These are phyloP conservation scores for Pteronura brasiliensis DNA, from an alignment of 2,113 vertebrate genomes.

Conservation along the genomic window DNA sequence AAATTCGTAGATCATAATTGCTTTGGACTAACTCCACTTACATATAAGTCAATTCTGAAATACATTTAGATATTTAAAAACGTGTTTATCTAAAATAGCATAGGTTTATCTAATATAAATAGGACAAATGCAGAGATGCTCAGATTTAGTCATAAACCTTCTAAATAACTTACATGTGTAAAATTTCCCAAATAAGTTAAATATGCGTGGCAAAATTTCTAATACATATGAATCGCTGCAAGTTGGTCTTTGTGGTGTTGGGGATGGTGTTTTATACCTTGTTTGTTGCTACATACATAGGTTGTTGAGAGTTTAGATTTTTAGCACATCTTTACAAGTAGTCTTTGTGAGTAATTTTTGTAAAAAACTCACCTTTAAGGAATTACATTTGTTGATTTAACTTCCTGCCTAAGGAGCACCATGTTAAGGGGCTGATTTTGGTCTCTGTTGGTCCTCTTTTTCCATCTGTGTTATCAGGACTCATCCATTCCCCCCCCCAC, in stretches of 20 bases:
- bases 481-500: not conserved
- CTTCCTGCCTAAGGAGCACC: not conserved
- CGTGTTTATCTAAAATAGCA: not conserved
- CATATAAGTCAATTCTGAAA: not conserved
- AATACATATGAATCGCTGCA: not conserved
- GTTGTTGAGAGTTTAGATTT: not conserved
- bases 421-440: not conserved
- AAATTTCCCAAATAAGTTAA: not conserved
- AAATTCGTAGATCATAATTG: not conserved
- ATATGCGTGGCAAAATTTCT: not conserved
- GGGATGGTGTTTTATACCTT: not conserved
- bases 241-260: not conserved
- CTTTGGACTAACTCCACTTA: not conserved
- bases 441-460: not conserved
- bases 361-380: not conserved
- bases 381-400: not conserved
- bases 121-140: not conserved
- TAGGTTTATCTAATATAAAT: not conserved
- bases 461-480: not conserved
- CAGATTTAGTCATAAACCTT: not conserved
- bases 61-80: not conserved
- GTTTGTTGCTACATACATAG: no score
- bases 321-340: not conserved
- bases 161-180: not conserved
- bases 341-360: not conserved